phyloP scores from a whole-genome alignment of 2,113 vertebrate genomes.

The Naja naja region DNA sequence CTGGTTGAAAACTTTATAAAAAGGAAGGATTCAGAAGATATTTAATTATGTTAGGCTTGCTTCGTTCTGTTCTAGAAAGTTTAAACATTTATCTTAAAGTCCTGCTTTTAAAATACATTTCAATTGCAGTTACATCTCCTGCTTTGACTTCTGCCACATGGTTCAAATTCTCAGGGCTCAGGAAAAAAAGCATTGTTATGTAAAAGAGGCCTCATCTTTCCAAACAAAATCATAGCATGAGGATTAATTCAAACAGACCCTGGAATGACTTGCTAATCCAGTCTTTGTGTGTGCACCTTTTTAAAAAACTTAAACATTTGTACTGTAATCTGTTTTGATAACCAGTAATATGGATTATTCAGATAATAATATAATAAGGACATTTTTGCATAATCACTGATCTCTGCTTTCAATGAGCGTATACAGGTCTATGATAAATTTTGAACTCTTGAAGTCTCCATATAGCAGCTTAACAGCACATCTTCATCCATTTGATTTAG shows the following conservation, averaged over 20 bases:
- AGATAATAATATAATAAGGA: constrained; percentile 60
- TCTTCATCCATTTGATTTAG: not conserved
- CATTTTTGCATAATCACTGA: constrained; percentile 46
- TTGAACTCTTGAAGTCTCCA: constrained; percentile 50
- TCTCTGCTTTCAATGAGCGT: constrained; percentile 34
- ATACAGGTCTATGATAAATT: constrained; percentile 39
- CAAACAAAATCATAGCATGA: constrained; percentile 37
- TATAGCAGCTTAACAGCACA: not conserved
- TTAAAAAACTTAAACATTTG: constrained; percentile 23
- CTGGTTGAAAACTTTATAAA: not conserved
- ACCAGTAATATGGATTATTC: constrained; percentile 51
- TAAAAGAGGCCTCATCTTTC: constrained; percentile 45
- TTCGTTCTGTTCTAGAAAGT: not conserved
- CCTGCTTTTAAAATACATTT: not conserved
- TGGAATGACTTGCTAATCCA: constrained; percentile 58
- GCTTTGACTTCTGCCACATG: not conserved
- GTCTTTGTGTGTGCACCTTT: constrained; percentile 37
- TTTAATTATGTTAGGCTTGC: not conserved
- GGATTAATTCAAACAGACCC: constrained; percentile 42
- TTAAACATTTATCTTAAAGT: not conserved
- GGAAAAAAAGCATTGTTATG: constrained; percentile 26
- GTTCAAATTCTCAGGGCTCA: constrained; percentile 23
- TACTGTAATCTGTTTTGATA: constrained; percentile 56
- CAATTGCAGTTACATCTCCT: not conserved
- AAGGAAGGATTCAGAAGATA: not conserved